Evolutionary conservation across 2,113 vertebrate genomes (phyloP), one percentile per base, ranked within the genome.

Genomic region (Bostrychus sinensis): DNA sequence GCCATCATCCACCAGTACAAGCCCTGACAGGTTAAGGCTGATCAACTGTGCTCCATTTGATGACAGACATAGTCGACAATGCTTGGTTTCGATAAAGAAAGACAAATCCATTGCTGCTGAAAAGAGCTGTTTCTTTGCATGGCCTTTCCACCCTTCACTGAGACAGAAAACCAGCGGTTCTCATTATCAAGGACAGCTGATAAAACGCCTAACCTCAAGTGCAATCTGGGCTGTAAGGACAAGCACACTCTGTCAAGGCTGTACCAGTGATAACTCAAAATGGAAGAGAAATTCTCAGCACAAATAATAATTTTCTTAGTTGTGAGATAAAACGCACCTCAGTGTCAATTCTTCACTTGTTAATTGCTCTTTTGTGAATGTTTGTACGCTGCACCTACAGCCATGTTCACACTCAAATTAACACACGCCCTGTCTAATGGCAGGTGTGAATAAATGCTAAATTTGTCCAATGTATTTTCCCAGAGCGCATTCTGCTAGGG

Each of bases 51-150:
- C 51, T 17, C 78, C 80, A 60, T 70, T 68, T 51, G n/a, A 36
- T 32, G 43, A 68, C 78, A 51, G 84, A 86, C 75, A 80, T 75
- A 58, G 42, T 68, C 37, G 73, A 68, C 53, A 62, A 69, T 57
- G 23, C 63, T 45, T 1, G 7, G 60, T 25, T 46, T 46, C 64
- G 84, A 82, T 86, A 84, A 79, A 55, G 19, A 71, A 57, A 67
- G 56, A 74, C 62, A 69, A 71, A 78, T 80, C 59, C 74, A 57
- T 76, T 56, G 59, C 62, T 53, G 23, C 71, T 60, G 57, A 73
- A 73, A 46, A 63, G 70, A 77, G 75, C 59, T 41, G 68, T 65
- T 80, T 69, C 77, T 76, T 72, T 59, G 68, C 71, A 70, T 62
- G 38, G 75, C 43, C 66, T 70, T 69, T 84, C 77, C 51, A 62